Percentiles rank a stretch among this genome's conserved stretches.
Conservation (phyloP, 30 jellyfish, hydroid and myxozoan species). For the Aurelia sp. region DNA sequence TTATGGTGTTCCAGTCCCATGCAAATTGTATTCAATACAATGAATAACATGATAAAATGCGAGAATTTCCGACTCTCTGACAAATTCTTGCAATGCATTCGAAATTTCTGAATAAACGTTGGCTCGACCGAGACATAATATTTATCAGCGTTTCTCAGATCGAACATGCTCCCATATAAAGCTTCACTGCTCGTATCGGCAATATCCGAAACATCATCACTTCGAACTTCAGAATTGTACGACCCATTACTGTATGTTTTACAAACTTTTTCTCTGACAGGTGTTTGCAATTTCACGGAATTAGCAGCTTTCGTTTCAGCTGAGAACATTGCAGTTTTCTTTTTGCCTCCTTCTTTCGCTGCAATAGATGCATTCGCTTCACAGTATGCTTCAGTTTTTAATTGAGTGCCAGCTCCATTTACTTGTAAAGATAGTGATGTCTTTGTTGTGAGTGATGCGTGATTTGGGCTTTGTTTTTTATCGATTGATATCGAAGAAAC, state of each 20-base stretch:
- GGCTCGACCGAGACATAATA: constrained; percentile 92
- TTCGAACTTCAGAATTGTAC: constrained; percentile 56
- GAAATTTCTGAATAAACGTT: constrained; percentile 67
- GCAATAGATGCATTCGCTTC: constrained; percentile 64
- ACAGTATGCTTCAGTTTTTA: constrained; percentile 60
- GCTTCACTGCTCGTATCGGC: constrained; percentile 89
- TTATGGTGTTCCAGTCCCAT: constrained; percentile 96
- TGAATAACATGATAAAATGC: constrained; percentile 82
- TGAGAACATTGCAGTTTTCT: background rate
- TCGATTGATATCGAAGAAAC: constrained; percentile 70
- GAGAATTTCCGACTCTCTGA: constrained; percentile 89
- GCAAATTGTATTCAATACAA: constrained; percentile 83
- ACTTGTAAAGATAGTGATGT: constrained; percentile 86
- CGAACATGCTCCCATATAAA: constrained; percentile 87
- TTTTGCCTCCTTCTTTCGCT: constrained; percentile 33
- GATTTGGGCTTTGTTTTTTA: constrained; percentile 59
- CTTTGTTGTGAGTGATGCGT: constrained; percentile 76
- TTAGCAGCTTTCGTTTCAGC: constrained; percentile 59
- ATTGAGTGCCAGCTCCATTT: constrained; percentile 72
- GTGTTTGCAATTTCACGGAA: constrained; percentile 53
- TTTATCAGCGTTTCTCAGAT: constrained; percentile 83
- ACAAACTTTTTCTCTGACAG: constrained; percentile 23
- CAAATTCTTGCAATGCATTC: constrained; percentile 73
- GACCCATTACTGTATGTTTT: constrained; percentile 62
- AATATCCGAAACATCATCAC: constrained; percentile 72